Conservation (phyloP, 30 jellyfish, hydroid and myxozoan species). For the Rhopilema esculentum region DNA sequence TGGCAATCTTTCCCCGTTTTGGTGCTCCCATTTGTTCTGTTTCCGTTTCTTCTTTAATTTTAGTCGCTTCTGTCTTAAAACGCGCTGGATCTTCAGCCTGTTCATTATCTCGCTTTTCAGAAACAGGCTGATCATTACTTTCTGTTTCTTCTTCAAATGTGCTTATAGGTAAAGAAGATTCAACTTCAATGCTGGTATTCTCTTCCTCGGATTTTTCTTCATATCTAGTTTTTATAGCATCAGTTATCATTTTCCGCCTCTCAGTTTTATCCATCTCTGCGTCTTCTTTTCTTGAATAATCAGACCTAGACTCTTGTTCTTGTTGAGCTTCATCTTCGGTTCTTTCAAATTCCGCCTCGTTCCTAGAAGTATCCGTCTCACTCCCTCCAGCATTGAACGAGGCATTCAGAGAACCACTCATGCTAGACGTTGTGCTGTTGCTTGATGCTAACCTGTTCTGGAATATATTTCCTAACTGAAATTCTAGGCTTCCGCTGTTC, state of each 20-base stretch:
- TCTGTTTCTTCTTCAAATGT: background rate
- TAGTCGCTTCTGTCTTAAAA: background rate
- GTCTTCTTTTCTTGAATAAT: background rate
- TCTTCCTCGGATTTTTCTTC: background rate
- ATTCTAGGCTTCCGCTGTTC: constrained; percentile 49
- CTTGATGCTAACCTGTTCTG: constrained; percentile 44
- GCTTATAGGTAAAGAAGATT: no score
- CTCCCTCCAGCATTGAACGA: constrained; percentile 49
- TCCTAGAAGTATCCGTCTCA: background rate
- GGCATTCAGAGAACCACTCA: constrained; percentile 34
- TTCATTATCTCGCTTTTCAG: background rate
- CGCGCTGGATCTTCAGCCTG: background rate
- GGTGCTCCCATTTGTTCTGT: background rate
- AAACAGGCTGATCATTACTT: background rate
- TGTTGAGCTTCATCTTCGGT: background rate
- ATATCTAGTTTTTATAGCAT: constrained; percentile 44
- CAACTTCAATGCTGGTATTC: background rate
- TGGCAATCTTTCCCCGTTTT: constrained; percentile 18
- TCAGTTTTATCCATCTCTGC: constrained; percentile 24
- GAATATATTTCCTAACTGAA: constrained; percentile 53
- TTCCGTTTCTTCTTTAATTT: background rate
- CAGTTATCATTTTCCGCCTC: constrained; percentile 28
- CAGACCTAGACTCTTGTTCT: background rate
- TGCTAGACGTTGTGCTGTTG: constrained; percentile 47
- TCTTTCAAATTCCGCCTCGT: background rate